phyloP scores from a whole-genome alignment of 2,113 vertebrate species.

The Lates calcarifer region DNA sequence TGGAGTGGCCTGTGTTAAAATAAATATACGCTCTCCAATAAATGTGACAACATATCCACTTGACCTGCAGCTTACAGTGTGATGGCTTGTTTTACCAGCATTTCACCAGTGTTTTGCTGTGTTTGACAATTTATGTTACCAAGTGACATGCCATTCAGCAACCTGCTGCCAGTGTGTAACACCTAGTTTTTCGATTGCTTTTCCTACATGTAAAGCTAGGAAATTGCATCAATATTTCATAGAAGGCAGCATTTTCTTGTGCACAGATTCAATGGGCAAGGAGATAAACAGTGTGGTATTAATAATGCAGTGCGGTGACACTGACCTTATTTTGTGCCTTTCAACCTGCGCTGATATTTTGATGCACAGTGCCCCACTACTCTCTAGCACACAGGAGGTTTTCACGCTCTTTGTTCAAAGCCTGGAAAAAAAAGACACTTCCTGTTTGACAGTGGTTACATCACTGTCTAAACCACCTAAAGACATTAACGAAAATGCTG shows the following conservation, averaged over 20 bases:
- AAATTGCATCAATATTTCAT: constrained; percentile 86
- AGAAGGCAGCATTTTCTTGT: constrained; percentile 75
- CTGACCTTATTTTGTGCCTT: constrained; percentile 89
- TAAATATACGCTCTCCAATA: neutral
- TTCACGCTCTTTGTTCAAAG: constrained; percentile 83
- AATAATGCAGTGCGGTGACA: constrained; percentile 87
- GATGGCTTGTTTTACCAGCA: constrained; percentile 28
- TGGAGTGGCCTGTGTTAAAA: neutral
- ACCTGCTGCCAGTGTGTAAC: constrained; percentile 61
- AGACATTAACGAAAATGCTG: constrained; percentile 78
- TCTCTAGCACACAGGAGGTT: constrained; percentile 78
- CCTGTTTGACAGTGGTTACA: constrained; percentile 82
- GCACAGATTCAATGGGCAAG: constrained; percentile 80
- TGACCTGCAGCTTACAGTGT: constrained; percentile 15
- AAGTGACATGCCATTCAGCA: constrained; percentile 62
- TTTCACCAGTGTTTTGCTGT: constrained; percentile 49
- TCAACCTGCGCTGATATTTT: constrained; percentile 86
- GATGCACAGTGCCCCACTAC: constrained; percentile 80
- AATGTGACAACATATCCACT: constrained; percentile 5
- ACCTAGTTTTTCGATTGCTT: constrained; percentile 68
- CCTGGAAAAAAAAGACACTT: constrained; percentile 65
- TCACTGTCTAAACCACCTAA: constrained; percentile 77
- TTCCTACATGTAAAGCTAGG: constrained; percentile 76
- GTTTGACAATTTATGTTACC: constrained; percentile 63
- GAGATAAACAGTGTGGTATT: constrained; percentile 85